phyloP scores from a whole-genome alignment of 2,797 vertebrate genomes.

The Oophaga sylvatica region DNA sequence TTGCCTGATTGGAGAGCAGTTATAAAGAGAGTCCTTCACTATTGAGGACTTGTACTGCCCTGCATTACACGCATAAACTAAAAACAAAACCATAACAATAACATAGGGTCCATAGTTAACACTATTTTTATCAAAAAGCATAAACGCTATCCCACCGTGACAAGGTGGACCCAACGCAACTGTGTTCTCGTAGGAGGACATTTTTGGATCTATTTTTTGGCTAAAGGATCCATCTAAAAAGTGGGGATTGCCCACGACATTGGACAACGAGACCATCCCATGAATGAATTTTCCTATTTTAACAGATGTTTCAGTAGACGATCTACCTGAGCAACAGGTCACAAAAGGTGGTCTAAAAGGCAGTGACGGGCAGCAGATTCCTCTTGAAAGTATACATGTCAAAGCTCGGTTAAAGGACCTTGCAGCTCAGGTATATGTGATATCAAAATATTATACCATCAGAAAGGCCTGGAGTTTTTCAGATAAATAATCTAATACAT shows the following conservation, averaged over 20 bases:
- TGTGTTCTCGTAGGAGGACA: too few relatives aligned
- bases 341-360: conserved; percentile 78
- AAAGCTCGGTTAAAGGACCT: conserved; percentile 83
- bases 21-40: neutral
- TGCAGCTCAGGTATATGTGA: conserved; percentile 76
- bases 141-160: too few relatives aligned
- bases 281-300: neutral
- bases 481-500: neutral
- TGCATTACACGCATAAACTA: too few relatives aligned
- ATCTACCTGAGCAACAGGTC: conserved; percentile 34
- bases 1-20: too few relatives aligned
- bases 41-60: neutral
- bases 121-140: too few relatives aligned
- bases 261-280: neutral
- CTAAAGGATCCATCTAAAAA: too few relatives aligned
- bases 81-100: too few relatives aligned
- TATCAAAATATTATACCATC: neutral
- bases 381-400: conserved; percentile 79
- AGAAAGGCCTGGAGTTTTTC: neutral
- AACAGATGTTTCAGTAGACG: conserved; percentile 31
- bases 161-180: too few relatives aligned
- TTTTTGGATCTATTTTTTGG: too few relatives aligned
- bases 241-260: neutral
- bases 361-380: conserved; percentile 77
- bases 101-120: too few relatives aligned